Evolutionary conservation across 2,888 invertebrate species (phyloP).

Genomic region (Drosophila siamana): DNA sequence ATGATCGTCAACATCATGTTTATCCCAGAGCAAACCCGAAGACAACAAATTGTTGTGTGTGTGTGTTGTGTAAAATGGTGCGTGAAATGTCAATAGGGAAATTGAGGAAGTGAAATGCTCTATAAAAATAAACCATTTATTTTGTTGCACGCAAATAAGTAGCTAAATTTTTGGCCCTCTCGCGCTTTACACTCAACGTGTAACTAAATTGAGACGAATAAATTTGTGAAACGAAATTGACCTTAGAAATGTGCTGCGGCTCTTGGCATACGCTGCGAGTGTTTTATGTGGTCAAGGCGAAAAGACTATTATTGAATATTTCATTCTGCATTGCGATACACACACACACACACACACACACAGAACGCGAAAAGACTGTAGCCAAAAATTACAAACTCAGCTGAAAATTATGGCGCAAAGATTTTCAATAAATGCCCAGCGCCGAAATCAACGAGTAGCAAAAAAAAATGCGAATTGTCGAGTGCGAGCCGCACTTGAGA

Average conservation of each 20-base stretch:
- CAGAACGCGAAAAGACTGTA: constrained; percentile 6
- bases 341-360: constrained; percentile 1
- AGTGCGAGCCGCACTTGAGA: constrained; percentile 76
- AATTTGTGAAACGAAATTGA: constrained; percentile 22
- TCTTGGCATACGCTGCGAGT: constrained; percentile 68
- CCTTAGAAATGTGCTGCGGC: constrained; percentile 46
- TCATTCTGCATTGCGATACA: constrained; percentile 51
- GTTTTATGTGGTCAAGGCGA: constrained; percentile 66
- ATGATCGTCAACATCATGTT: constrained; percentile 17
- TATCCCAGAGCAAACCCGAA: constrained; percentile 43
- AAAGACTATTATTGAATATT: constrained; percentile 75
- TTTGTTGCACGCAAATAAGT: not conserved
- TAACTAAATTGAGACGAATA: too few relatives aligned
- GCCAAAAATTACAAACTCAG: constrained; percentile 63
- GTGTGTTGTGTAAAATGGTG: constrained; percentile 17
- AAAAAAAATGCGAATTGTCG: constrained; percentile 47
- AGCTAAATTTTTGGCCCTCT: too few relatives aligned
- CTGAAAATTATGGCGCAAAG: constrained; percentile 64
- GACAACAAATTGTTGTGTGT: constrained; percentile 17
- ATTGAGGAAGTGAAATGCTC: constrained; percentile 11
- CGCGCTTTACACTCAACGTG: too few relatives aligned
- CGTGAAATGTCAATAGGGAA: constrained; percentile 8
- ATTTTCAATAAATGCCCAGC: constrained; percentile 66
- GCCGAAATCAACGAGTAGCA: constrained; percentile 48
- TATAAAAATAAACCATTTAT: constrained; percentile 7